Conservation (phyloP, 2,888 invertebrate genomes). For the Azorinus chamasolen region DNA sequence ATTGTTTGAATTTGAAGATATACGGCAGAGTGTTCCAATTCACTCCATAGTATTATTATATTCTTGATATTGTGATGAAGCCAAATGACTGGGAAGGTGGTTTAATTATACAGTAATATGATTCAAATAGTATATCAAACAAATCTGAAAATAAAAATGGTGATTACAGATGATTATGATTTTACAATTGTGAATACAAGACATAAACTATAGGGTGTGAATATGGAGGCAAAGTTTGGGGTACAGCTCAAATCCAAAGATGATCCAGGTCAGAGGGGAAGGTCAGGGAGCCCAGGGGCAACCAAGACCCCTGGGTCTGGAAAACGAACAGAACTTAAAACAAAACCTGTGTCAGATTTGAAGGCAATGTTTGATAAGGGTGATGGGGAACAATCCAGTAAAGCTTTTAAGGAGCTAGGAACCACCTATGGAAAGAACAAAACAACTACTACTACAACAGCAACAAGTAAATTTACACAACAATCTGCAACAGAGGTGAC, state of each 20-base stretch:
- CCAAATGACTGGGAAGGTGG: no score
- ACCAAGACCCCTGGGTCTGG: slow-evolving; percentile 24
- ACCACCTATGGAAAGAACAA: not conserved
- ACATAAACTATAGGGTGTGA: not conserved
- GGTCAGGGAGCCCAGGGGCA: not conserved
- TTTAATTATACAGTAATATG: no score
- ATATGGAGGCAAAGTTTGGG: slow-evolving; percentile 55
- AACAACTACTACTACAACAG: slow-evolving; percentile 15
- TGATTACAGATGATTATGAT: no score
- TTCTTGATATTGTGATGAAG: no score
- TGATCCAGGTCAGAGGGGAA: slow-evolving; percentile 2
- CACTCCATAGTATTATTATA: no score
- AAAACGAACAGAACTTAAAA: slow-evolving; percentile 47
- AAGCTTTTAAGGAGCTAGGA: slow-evolving; percentile 17
- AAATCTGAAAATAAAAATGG: no score
- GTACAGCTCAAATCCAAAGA: slow-evolving; percentile 51
- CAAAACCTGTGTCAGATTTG: slow-evolving; percentile 59
- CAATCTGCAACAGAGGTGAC: not conserved
- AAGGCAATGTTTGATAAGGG: slow-evolving; percentile 64
- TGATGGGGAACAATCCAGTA: slow-evolving; percentile 16
- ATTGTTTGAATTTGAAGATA: no score
- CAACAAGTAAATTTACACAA: slow-evolving; percentile 8
- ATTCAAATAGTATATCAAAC: no score
- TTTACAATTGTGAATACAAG: no score
- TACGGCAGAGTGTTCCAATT: no score